Conservation (phyloP, 2,888 invertebrate species). For the Coremacera marginata region DNA sequence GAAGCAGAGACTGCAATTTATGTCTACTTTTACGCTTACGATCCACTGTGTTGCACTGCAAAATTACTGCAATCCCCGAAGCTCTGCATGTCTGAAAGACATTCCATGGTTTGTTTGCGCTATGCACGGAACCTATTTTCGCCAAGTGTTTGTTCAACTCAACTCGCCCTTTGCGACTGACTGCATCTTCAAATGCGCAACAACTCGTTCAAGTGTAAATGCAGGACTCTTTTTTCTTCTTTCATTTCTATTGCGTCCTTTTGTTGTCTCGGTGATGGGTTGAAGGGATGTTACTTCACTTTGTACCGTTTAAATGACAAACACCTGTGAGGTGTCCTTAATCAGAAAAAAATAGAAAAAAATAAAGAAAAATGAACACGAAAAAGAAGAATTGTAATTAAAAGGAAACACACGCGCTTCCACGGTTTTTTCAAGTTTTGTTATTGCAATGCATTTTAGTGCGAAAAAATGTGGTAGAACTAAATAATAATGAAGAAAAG, state of each 20-base stretch:
- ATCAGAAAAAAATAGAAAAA: background rate
- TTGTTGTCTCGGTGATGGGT: background rate
- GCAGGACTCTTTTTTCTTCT: conserved; percentile 49
- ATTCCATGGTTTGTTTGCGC: background rate
- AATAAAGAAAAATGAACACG: background rate
- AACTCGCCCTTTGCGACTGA: conserved; percentile 38
- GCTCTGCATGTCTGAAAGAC: background rate
- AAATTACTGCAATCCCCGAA: background rate
- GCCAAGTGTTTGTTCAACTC: conserved; percentile 30
- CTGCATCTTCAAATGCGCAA: conserved; percentile 58
- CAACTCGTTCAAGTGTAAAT: conserved; percentile 64
- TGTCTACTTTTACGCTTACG: background rate
- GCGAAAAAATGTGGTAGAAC: background rate
- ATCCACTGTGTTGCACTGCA: background rate
- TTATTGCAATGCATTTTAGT: background rate
- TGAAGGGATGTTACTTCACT: background rate
- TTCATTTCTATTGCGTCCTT: background rate
- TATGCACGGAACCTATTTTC: background rate
- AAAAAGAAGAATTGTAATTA: background rate
- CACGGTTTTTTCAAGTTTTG: background rate
- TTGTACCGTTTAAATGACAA: conserved; percentile 17
- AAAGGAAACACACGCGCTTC: conserved; percentile 5
- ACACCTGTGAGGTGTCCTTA: background rate
- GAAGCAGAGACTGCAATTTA: no score
- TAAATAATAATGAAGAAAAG: background rate